Evolutionary conservation across 2,113 vertebrate species (phyloP).

Genomic region (Opisthocomus hoazin): DNA sequence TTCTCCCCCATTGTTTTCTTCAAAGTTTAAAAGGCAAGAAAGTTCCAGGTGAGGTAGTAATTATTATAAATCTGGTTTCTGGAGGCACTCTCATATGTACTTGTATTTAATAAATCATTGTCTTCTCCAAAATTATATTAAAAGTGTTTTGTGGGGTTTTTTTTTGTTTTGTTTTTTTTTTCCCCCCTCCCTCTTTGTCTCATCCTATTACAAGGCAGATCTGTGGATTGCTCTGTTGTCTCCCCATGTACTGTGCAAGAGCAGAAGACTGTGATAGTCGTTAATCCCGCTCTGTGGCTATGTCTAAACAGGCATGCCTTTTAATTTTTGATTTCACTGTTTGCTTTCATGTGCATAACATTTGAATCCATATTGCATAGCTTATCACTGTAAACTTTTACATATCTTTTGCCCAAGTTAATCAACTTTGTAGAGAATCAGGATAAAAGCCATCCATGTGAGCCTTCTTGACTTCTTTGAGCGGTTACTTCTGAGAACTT

Average conservation of each 20-base stretch:
- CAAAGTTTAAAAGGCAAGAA: neutral
- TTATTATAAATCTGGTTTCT: constrained; percentile 30
- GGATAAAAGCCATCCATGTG: neutral
- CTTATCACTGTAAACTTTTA: neutral
- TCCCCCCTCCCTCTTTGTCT: rapidly evolving
- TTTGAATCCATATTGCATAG: neutral
- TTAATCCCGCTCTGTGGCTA: neutral
- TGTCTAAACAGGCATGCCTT: neutral
- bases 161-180: neutral
- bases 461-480: neutral
- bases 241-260: neutral
- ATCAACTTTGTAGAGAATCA: neutral
- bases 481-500: neutral
- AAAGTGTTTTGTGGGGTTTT: neutral
- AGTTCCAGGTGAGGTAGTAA: neutral
- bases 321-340: neutral
- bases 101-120: neutral
- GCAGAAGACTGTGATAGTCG: neutral
- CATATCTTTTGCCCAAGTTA: neutral
- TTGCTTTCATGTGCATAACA: neutral
- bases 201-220: neutral
- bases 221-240: neutral
- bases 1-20: constrained; percentile 7
- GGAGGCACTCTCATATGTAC: neutral
- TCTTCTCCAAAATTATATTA: neutral